Conservation (phyloP, 2,797 vertebrate species). For the Pipistrellus pipistrellus region DNA sequence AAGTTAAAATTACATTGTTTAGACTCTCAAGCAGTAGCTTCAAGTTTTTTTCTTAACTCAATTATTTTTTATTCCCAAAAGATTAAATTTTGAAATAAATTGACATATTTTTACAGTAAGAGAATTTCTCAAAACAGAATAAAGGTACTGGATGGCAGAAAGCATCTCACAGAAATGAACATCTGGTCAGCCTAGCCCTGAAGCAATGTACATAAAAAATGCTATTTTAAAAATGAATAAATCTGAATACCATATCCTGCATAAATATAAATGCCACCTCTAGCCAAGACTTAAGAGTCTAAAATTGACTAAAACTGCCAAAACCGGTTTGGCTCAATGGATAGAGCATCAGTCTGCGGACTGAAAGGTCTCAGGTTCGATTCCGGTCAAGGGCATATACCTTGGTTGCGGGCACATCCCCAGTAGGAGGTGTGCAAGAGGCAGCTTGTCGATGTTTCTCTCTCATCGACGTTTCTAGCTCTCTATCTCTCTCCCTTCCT, state of each 20-base stretch:
- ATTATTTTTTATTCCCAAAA: conserved; percentile 44
- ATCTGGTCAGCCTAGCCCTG: conserved; percentile 46
- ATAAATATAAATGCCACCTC: conserved; percentile 52
- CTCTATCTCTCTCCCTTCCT: no score
- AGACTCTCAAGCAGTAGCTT: conserved; percentile 1
- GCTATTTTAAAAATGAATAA: conserved; percentile 75
- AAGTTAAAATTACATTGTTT: conserved; percentile 40
- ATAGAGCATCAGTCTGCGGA: no score
- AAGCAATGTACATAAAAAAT: conserved; percentile 51
- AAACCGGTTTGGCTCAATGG: no score
- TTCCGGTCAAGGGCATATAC: no score
- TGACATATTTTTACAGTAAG: conserved; percentile 20
- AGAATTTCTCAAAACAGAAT: conserved; percentile 64
- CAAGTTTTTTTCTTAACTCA: conserved; percentile 29
- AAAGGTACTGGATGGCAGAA: conserved; percentile 19
- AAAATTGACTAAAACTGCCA: not conserved
- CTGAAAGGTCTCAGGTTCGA: no score
- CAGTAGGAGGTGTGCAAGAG: no score
- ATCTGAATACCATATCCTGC: conserved; percentile 47
- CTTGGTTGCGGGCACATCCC: no score
- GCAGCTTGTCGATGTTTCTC: no score
- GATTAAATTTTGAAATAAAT: conserved; percentile 16
- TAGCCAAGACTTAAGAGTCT: conserved; percentile 36
- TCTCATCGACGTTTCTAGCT: no score
- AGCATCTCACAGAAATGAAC: conserved; percentile 44